Conservation (phyloP, 2,797 vertebrate genomes). For the Ceryle rudis region DNA sequence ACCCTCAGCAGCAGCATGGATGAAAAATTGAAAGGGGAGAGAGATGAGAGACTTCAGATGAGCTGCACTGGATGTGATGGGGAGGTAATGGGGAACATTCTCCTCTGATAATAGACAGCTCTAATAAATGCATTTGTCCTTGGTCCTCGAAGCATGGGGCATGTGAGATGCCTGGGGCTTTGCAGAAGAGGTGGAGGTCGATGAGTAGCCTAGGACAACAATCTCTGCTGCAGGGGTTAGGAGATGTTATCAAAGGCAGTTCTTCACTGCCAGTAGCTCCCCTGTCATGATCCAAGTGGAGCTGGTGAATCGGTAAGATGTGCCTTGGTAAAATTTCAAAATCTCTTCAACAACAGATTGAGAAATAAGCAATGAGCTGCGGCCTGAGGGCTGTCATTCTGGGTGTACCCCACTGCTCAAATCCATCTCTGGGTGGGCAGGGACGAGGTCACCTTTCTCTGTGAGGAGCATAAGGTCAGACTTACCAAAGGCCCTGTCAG, state of each 20-base stretch:
- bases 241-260: neutral
- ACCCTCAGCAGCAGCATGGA: neutral
- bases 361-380: neutral
- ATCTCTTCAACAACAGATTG: neutral
- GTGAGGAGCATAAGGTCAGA: neutral
- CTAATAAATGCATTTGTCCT: neutral
- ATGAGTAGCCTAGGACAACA: neutral
- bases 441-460: neutral
- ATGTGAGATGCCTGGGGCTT: neutral
- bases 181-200: neutral
- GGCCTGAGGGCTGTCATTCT: neutral
- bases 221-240: accelerated
- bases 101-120: neutral
- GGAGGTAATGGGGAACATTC: neutral
- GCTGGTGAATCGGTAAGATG: neutral
- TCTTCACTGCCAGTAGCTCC: neutral
- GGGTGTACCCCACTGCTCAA: neutral
- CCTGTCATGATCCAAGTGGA: neutral
- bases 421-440: neutral
- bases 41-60: neutral
- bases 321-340: neutral
- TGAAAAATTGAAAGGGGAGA: neutral
- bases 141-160: neutral
- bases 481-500: neutral
- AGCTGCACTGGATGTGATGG: neutral